Evolutionary conservation across 1,140 invertebrate species (phyloP), one percentile per base, ranked within the genome.

Genomic region (Drosophila auraria): DNA sequence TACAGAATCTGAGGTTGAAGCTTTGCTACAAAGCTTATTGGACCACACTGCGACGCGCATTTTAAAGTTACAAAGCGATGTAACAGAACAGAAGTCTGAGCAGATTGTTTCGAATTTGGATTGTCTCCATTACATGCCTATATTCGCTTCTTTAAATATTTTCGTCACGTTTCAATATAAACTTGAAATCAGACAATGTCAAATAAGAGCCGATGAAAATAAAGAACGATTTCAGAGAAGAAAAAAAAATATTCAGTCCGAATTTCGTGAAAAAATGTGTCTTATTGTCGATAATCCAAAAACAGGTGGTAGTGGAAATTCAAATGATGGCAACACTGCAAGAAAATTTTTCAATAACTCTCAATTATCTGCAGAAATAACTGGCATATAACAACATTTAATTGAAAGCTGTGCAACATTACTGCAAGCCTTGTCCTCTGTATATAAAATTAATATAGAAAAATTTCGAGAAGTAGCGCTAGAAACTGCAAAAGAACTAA

Each of bases 61-160:
- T 65, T 57, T 51, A 42, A n/a, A 40, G 2, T 57, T 72, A 49
- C 42, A 64, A 47, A 33, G 42, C 17, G 44, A 62, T 42, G 6
- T 17, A 12, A 17, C 9, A 30, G 27, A 62, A 20, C 20, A 61
- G 45, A 70, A 54, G 36, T 54, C 40, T 11, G 17, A 57, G 38
- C 50, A 33, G 62, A 62, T 40, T 20, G 60, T 3, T 58, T 45
- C 36, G 14, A 69, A 50, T 61, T 61, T 53, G 33, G 45, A 51
- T 44, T 61, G 33, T 42, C 56, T 51, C 59, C 38, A 47, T 70
- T 70, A 70, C 57, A 70, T 62, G 58, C 27, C 1, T 70, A 63
- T n/a, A 70, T 62, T 62, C 27, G 59, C 6, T 70, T 70, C 38
- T 70, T 70, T 63, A 50, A 70, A 63, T 70, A 70, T 70, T 63